These are phyloP conservation scores for Caenorhabditis uteleia DNA, from an alignment of 2,888 invertebrate species.

Conservation along the genomic window DNA sequence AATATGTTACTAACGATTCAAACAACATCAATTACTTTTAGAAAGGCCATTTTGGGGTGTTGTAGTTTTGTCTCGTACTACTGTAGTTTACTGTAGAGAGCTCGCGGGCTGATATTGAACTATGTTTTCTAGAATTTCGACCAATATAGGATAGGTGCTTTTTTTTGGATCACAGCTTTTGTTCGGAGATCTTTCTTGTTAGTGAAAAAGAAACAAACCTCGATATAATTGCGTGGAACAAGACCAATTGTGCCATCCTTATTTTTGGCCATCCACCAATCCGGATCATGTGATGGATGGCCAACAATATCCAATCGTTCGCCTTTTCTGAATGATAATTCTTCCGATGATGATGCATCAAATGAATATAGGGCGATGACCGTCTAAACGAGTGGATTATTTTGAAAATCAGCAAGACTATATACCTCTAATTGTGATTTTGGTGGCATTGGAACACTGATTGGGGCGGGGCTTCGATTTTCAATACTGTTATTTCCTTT, in stretches of 20 bases:
- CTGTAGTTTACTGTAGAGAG: no score
- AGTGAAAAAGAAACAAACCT: no score
- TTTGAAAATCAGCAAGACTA: no score
- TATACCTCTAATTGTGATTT: conserved; percentile 17
- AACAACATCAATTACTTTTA: no score
- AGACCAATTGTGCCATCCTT: conserved; percentile 89
- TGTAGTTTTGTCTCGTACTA: no score
- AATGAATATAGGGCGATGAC: conserved; percentile 67
- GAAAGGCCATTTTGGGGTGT: no score
- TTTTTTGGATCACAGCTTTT: no score
- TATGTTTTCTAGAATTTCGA: no score
- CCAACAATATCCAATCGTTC: conserved; percentile 94
- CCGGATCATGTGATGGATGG: conserved; percentile 94
- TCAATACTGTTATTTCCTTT: conserved; percentile 34
- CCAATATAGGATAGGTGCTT: no score
- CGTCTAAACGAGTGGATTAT: neutral
- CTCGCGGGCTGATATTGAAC: no score
- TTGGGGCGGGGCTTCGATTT: conserved; percentile 28
- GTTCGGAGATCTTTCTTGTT: no score
- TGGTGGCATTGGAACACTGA: neutral
- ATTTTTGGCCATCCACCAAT: conserved; percentile 97
- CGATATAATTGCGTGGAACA: conserved; percentile 79
- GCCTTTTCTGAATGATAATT: conserved; percentile 53
- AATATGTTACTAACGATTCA: no score
- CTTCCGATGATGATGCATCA: conserved; percentile 78